Evolutionary conservation across 2,113 vertebrate genomes (phyloP).

Genomic region (Xiphophorus couchianus): DNA sequence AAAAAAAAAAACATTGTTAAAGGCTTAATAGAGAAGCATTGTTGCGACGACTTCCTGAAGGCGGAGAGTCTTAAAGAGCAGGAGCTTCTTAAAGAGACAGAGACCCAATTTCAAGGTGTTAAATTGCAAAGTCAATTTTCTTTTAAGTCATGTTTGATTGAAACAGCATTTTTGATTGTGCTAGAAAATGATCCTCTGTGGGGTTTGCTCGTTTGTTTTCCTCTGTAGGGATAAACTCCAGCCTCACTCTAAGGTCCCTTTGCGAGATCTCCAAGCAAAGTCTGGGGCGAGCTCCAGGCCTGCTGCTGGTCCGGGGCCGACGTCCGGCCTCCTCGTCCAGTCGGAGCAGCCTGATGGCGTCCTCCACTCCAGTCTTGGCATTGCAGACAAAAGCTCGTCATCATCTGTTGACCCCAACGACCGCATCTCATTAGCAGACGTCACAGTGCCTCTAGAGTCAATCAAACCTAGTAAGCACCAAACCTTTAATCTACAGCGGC

Average conservation of each 20-base stretch:
- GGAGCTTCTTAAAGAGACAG: no score
- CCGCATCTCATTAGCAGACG: conserved; percentile 85
- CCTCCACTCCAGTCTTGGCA: conserved; percentile 57
- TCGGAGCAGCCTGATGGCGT: conserved; percentile 66
- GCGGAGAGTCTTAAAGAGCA: no score
- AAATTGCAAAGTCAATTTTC: no score
- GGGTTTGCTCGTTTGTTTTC: conserved; percentile 56
- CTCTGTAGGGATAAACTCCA: conserved; percentile 89
- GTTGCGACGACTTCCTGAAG: no score
- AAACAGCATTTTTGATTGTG: no score
- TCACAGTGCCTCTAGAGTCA: conserved; percentile 92
- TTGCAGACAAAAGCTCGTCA: conserved; percentile 37
- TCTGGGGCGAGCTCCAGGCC: conserved; percentile 64
- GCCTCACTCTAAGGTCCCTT: conserved; percentile 83
- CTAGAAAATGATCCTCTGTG: no score
- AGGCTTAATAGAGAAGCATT: no score
- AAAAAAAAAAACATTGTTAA: no score
- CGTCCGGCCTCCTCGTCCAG: conserved; percentile 28
- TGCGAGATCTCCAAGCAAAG: conserved; percentile 92
- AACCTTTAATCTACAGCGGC: background rate
- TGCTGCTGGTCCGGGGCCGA: conserved; percentile 15
- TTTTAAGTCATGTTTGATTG: no score
- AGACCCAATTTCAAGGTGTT: no score
- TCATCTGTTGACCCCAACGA: conserved; percentile 55
- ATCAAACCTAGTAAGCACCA: conserved; percentile 93